These are phyloP conservation scores for Psophia crepitans DNA, from an alignment of 2,113 vertebrate genomes.

Conservation along the genomic window DNA sequence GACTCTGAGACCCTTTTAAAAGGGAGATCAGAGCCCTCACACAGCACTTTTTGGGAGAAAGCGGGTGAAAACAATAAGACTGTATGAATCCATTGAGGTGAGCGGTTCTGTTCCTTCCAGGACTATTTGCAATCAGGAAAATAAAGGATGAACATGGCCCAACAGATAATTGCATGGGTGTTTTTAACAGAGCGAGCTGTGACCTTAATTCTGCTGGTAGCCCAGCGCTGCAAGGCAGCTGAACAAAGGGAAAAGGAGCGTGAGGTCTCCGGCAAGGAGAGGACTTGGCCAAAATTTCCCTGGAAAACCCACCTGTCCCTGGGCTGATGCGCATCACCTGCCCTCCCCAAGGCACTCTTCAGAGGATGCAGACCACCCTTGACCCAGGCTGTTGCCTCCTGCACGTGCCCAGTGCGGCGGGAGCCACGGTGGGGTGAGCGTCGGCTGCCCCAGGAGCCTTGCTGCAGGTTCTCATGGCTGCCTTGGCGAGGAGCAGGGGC, in stretches of 20 bases:
- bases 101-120: not conserved
- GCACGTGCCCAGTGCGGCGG: fast-evolving
- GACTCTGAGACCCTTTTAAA: not conserved
- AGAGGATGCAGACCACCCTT: not conserved
- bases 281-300: not conserved
- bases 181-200: not conserved
- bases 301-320: not conserved
- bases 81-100: not conserved
- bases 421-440: not conserved
- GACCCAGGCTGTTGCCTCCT: not conserved
- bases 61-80: not conserved
- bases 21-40: not conserved
- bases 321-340: not conserved
- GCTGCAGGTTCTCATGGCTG: not conserved
- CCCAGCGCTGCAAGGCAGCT: not conserved
- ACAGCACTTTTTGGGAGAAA: not conserved
- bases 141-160: not conserved
- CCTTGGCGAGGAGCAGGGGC: fast-evolving
- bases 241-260: not conserved
- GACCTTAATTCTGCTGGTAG: not conserved
- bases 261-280: not conserved
- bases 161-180: not conserved
- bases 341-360: not conserved
- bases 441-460: fast-evolving
- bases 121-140: not conserved